Evolutionary conservation across 2,113 vertebrate genomes (phyloP).

Genomic region (Chionis minor): DNA sequence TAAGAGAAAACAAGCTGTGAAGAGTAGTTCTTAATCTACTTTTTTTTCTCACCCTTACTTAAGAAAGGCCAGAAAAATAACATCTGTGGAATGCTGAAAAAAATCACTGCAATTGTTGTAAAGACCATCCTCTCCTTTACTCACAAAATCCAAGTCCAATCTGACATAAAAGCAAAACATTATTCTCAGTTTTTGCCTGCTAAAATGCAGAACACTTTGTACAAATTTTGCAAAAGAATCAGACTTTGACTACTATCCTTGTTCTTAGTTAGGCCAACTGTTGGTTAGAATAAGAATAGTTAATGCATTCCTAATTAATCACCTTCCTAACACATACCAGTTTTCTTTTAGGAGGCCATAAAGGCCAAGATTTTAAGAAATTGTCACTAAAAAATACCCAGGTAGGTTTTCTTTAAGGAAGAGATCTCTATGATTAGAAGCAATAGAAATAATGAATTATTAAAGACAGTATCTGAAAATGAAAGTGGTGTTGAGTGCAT

Average conservation of each 20-base stretch:
- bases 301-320: not conserved
- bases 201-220: not conserved
- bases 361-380: not conserved
- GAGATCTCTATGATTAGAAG: not conserved
- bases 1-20: not conserved
- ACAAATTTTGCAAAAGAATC: not conserved
- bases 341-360: not conserved
- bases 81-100: not conserved
- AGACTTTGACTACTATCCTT: not conserved
- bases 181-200: not conserved
- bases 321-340: accelerated
- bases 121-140: not conserved
- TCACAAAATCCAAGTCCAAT: not conserved
- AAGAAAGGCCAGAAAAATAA: not conserved
- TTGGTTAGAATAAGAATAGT: not conserved
- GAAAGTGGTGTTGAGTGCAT: not conserved
- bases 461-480: not conserved
- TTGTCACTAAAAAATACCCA: not conserved
- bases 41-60: not conserved
- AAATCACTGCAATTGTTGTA: not conserved
- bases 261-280: not conserved
- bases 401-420: not conserved
- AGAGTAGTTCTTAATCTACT: not conserved
- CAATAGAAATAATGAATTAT: not conserved
- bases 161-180: not conserved